Conservation (phyloP, 2,888 invertebrate genomes). For the Arge pagana region DNA sequence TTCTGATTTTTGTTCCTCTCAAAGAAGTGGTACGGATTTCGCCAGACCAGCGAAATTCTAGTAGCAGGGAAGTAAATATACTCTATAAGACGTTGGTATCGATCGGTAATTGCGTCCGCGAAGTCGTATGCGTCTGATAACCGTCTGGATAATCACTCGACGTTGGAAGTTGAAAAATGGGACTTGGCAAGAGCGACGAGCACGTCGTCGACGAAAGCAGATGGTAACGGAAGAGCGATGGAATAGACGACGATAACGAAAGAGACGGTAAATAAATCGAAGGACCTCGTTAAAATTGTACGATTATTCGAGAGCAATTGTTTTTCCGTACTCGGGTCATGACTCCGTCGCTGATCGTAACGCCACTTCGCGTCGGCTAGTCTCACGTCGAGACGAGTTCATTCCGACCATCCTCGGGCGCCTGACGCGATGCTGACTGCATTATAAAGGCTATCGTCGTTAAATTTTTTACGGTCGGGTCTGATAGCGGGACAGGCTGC, state of each 20-base stretch:
- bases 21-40: too few species aligned
- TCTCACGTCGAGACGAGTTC: too few species aligned
- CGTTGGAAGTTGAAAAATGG: not conserved
- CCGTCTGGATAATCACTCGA: not conserved
- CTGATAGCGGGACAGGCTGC: too few species aligned
- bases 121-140: slow-evolving; percentile 1
- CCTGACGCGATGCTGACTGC: too few species aligned
- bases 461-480: slow-evolving; percentile 1
- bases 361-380: too few species aligned
- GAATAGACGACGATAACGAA: slow-evolving; percentile 5
- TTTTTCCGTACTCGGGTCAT: not conserved
- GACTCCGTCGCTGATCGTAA: too few species aligned
- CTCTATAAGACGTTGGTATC: too few species aligned
- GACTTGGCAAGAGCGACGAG: slow-evolving; percentile 1
- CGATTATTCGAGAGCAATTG: not conserved
- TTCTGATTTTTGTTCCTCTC: too few species aligned
- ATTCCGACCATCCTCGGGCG: too few species aligned
- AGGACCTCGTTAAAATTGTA: slow-evolving; percentile 1
- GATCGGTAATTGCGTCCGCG: not conserved
- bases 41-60: too few species aligned
- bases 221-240: not conserved
- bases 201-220: slow-evolving; percentile 1
- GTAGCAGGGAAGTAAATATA: too few species aligned
- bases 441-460: too few species aligned
- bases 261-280: slow-evolving; percentile 10